These are phyloP conservation scores for Mormyrus lacerda DNA, from an alignment of 2,113 vertebrate species.

Conservation along the genomic window DNA sequence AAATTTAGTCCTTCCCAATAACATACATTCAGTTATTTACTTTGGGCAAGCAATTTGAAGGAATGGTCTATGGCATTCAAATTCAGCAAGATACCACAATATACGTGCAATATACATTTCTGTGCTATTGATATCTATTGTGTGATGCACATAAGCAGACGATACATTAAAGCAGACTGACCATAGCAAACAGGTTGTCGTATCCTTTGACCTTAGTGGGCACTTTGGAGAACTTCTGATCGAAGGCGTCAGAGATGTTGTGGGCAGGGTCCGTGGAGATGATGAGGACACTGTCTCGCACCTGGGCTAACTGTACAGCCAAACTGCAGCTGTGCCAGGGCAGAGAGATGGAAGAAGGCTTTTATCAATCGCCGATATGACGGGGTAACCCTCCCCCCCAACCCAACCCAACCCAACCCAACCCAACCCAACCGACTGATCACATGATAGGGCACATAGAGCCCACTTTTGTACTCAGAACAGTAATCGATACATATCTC, in stretches of 20 bases:
- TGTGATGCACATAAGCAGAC: neutral
- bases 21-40: neutral
- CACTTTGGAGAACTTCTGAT: conserved; percentile 96
- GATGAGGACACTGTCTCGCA: conserved; percentile 89
- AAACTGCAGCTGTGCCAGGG: conserved; percentile 73
- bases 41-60: neutral
- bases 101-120: neutral
- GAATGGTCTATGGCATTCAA: neutral
- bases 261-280: conserved; percentile 95
- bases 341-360: neutral
- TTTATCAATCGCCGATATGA: neutral
- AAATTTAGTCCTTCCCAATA: neutral
- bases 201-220: conserved; percentile 95
- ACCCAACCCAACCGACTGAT: neutral
- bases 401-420: too few relatives aligned
- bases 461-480: neutral
- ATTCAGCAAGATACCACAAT: neutral
- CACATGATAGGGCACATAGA: neutral
- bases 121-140: neutral
- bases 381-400: neutral
- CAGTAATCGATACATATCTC: neutral
- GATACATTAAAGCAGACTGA: conserved; percentile 33
- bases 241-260: conserved; percentile 94
- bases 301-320: conserved; percentile 84
- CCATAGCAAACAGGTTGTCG: conserved; percentile 95